A percentile compares a stretch with the other conserved stretches of the same genome.
These are phyloP conservation scores for Todiramphus chloris DNA, from an alignment of 2,113 vertebrate genomes.

Conservation along the genomic window DNA sequence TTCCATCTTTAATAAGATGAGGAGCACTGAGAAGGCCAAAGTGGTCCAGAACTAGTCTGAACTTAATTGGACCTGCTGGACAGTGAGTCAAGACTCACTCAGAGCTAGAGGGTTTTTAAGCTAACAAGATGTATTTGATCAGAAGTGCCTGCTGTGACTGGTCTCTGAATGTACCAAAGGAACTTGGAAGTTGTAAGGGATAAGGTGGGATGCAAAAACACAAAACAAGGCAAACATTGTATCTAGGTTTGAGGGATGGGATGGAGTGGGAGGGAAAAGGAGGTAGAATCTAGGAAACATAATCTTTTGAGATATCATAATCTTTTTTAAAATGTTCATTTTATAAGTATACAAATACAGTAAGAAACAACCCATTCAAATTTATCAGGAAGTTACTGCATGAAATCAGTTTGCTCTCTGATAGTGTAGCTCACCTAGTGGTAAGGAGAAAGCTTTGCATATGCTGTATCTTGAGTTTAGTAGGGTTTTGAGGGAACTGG, in stretches of 20 bases:
- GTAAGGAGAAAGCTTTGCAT: not conserved
- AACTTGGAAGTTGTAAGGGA: not conserved
- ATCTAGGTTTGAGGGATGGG: not conserved
- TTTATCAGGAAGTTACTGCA: not conserved
- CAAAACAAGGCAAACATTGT: not conserved
- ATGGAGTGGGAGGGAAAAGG: not conserved
- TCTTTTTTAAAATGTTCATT: not conserved
- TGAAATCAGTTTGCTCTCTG: not conserved
- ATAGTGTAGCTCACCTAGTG: not conserved
- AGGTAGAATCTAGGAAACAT: not conserved
- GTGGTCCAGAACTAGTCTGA: not conserved
- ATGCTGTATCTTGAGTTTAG: not conserved
- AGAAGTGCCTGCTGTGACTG: not conserved
- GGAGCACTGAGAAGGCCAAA: not conserved
- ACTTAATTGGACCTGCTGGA: not conserved
- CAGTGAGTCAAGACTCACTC: not conserved
- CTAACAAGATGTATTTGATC: not conserved
- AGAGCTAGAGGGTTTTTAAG: not conserved
- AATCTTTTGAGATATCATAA: not conserved
- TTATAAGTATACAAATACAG: not conserved
- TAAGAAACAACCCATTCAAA: not conserved
- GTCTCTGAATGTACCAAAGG: not conserved
- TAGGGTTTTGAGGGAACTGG: not conserved
- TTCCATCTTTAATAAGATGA: not conserved
- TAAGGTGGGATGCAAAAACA: not conserved